Percentiles rank a stretch among this genome's conserved stretches.
These are phyloP conservation scores for Nothocercus nigrocapillus DNA, from an alignment of 2,113 vertebrate genomes.

Conservation along the genomic window DNA sequence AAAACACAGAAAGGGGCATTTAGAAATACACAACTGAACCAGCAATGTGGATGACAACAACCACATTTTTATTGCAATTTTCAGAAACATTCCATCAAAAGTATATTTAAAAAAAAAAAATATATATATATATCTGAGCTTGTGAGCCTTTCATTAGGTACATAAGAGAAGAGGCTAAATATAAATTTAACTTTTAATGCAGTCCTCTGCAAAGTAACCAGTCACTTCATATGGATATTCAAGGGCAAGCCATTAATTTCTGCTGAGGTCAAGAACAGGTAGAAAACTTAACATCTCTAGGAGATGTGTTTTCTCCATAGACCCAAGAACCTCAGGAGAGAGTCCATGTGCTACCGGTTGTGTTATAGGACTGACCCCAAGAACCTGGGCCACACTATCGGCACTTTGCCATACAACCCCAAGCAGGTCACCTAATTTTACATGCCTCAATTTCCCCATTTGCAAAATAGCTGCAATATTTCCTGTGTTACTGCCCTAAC, in stretches of 20 bases:
- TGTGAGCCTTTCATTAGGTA: conserved; percentile 25
- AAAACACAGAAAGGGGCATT: background rate
- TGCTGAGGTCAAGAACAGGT: background rate
- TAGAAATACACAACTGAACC: background rate
- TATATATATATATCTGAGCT: background rate
- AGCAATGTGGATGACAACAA: background rate
- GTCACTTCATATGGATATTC: background rate
- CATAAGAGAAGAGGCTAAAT: conserved; percentile 14
- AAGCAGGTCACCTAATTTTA: background rate
- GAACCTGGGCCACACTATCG: background rate
- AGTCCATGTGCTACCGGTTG: background rate
- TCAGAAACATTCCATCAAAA: background rate
- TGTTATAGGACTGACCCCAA: background rate
- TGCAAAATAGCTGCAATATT: background rate
- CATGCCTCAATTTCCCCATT: background rate
- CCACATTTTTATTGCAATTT: background rate
- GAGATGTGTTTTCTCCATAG: background rate
- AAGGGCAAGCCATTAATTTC: conserved; percentile 36
- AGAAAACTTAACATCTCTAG: background rate
- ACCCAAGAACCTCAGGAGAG: background rate
- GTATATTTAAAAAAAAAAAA: background rate
- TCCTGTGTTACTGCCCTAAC: background rate
- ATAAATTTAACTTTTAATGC: conserved; percentile 15
- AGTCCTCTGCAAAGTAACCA: background rate
- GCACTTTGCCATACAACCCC: background rate